These are phyloP conservation scores for Cairina moschata DNA, from an alignment of 2,113 vertebrate genomes.

Conservation along the genomic window DNA sequence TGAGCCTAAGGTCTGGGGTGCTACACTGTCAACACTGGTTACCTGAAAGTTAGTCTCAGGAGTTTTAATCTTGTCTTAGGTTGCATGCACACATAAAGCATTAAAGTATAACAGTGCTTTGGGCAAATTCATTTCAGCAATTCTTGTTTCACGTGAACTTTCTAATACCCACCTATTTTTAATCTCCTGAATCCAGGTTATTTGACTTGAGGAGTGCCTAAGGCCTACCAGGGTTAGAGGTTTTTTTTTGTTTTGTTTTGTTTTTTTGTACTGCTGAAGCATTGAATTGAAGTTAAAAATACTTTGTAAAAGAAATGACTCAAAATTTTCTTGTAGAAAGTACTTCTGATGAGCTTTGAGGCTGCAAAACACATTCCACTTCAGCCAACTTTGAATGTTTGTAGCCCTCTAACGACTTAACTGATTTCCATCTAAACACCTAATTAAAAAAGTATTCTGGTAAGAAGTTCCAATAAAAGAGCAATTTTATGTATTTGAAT, in stretches of 20 bases:
- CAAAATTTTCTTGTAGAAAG: neutral
- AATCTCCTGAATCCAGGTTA: slow-evolving; percentile 10
- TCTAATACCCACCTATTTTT: slow-evolving; percentile 29
- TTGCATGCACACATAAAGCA: neutral
- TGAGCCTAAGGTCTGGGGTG: neutral
- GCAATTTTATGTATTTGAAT: neutral
- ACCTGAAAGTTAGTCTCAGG: neutral
- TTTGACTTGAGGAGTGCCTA: slow-evolving; percentile 11
- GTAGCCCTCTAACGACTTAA: neutral
- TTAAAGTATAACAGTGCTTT: slow-evolving; percentile 28
- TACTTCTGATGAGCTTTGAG: neutral
- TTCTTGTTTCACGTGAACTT: slow-evolving; percentile 46
- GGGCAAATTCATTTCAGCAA: slow-evolving; percentile 44
- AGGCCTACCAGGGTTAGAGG: neutral
- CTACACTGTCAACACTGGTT: neutral
- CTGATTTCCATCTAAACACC: neutral
- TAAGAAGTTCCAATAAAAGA: neutral
- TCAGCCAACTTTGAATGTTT: neutral
- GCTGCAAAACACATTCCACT: neutral
- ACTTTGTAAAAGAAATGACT: neutral
- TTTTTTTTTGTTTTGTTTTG: neutral
- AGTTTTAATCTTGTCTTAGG: slow-evolving; percentile 43
- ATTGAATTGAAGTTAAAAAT: neutral
- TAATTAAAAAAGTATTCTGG: neutral
- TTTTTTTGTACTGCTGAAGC: neutral